Base-by-base conservation (phyloP, 2,888 invertebrate genomes). In the Parnassius orleans region DNA sequence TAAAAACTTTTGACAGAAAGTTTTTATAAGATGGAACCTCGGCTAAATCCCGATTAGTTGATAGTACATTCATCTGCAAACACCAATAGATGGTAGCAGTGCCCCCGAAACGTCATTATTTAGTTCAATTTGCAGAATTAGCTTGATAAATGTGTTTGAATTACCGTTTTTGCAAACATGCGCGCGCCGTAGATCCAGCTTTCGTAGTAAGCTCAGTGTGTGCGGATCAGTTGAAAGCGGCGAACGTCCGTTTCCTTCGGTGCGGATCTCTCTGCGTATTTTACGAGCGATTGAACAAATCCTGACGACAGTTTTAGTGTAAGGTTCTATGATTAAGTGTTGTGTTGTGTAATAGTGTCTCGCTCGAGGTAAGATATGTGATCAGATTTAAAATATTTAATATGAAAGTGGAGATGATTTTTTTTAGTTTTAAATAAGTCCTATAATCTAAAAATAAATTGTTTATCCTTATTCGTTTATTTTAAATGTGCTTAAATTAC, bases 61-160 rank as follows among this genome's bases (percentile, higher is more conserved):
- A 71, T 48, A 14, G 15, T 76, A 75, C 80, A 80, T 80, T 80
- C 79, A 77, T 79, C 75, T 72, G 77, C 78, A 80, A 81, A 80
- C 78, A 80, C 76, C 76, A 79, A 75, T 77, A 74, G 69, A 33
- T 19, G 73, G 76, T 76, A 77, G 79, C 76, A 80, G 76, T 79
- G 80, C 73, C 76, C 75, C 75, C 70, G 56, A 63, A 85, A 88
- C 81, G 82, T 84, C 81, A 86, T 90, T 88, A 89, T 88, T 89
- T 86, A 87, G 86, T 87, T 83, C 87, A 89, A 89, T 90, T 88
- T 87, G 79, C 82, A 79, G 84, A 89, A 89, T 89, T 89, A 88
- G 83, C 82, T 77, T 85, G 86, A 88, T 88, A 87, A 89, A 90
- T 90, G 85, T 86, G 83, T 89, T 88, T 86, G 81, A 87, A 87